Conservation (phyloP, 2,797 vertebrate genomes). For the Pangasius krempfi region DNA sequence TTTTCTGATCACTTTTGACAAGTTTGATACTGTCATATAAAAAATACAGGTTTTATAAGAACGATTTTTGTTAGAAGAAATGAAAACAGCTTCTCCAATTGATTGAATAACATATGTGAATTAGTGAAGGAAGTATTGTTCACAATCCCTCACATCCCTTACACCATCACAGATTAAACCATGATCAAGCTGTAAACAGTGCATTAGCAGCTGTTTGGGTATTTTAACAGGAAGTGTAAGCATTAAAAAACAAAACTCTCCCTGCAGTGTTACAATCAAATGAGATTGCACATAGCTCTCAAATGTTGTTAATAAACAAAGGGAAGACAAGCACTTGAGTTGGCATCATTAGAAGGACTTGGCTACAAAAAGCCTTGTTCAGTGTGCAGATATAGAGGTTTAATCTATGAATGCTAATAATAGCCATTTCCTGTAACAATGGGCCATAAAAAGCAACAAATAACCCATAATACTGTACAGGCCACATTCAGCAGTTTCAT, state of each 20-base stretch:
- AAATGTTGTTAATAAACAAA: constrained; percentile 69
- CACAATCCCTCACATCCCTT: neutral
- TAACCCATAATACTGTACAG: neutral
- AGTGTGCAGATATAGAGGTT: constrained; percentile 64
- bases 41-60: neutral
- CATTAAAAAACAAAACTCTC: neutral
- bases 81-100: neutral
- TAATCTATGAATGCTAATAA: constrained; percentile 39
- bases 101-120: neutral
- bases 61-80: neutral
- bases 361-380: constrained; percentile 63
- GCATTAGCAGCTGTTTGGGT: constrained; percentile 11
- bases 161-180: neutral
- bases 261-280: constrained; percentile 3
- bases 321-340: constrained; percentile 61
- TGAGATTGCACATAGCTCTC: constrained; percentile 21
- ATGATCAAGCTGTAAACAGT: constrained; percentile 8
- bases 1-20: neutral
- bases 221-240: constrained; percentile 4
- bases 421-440: constrained; percentile 34
- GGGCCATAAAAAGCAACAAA: constrained; percentile 31
- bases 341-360: constrained; percentile 65
- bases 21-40: neutral
- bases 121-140: neutral
- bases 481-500: neutral